phyloP scores from a whole-genome alignment of 2,797 vertebrate genomes.

The Labroides dimidiatus region DNA sequence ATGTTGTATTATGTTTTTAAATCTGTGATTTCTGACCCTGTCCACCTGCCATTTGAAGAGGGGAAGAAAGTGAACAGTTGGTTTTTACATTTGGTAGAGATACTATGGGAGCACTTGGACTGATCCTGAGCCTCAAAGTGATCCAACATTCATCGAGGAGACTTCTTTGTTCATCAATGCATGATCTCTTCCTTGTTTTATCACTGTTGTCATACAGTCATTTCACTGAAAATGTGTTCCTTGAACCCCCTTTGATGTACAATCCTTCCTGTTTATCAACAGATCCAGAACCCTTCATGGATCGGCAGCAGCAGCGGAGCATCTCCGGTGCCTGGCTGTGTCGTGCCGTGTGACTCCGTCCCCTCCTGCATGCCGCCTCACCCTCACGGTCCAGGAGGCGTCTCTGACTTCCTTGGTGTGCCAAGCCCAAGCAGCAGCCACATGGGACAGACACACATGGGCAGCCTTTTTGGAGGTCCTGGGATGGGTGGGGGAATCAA shows the following conservation, averaged over 20 bases:
- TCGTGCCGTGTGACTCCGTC: conserved; percentile 95
- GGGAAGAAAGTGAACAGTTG: too few relatives aligned
- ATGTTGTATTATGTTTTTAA: too few relatives aligned
- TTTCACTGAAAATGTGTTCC: too few relatives aligned
- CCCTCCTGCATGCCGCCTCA: conserved; percentile 98
- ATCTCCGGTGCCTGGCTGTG: conserved; percentile 94
- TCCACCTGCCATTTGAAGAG: too few relatives aligned
- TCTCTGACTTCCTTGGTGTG: conserved; percentile 95
- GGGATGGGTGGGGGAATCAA: conserved; percentile 93
- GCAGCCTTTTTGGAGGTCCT: conserved; percentile 90
- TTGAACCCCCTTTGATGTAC: background rate
- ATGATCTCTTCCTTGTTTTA: too few relatives aligned
- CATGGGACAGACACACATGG: conserved; percentile 98
- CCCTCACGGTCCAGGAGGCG: conserved; percentile 88
- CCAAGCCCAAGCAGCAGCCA: conserved; percentile 89
- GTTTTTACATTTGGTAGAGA: too few relatives aligned
- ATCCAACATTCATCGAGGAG: too few relatives aligned
- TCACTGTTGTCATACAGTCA: too few relatives aligned
- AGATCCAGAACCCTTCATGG: conserved; percentile 99
- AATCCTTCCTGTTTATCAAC: conserved; percentile 27
- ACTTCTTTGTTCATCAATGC: too few relatives aligned
- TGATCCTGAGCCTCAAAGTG: too few relatives aligned
- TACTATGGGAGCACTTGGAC: too few relatives aligned
- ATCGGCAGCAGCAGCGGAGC: conserved; percentile 92
- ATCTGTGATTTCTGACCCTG: background rate